Evolutionary conservation across 1,140 invertebrate species (phyloP), one percentile per base, ranked within the genome.

Genomic region (Drosophila ironensis): DNA sequence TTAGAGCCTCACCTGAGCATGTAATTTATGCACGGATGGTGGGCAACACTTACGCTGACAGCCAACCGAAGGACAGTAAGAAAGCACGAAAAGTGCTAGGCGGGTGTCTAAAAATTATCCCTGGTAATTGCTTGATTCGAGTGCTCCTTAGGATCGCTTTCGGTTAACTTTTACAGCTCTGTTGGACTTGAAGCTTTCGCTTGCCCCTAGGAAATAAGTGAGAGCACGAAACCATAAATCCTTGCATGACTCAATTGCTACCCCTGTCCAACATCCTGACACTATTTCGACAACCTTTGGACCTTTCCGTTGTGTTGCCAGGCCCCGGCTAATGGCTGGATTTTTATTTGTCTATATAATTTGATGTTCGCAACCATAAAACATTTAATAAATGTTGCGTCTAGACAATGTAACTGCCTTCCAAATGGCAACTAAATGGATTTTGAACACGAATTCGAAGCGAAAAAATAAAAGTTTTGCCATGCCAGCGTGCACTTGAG

Each of bases 381-480:
- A 75, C 80, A 86, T 86, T 84, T 86, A 86, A 86, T 80, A 86
- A 86, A 86, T 75, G 81, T 64, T 86, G 72, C 72, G 84, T 88
- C 84, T 88, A 88, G 84, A 88, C 84, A 84, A 88, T 76, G 71
- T 88, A 88, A 88, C 84, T 88, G 84, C 72, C 84, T 72, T 71
- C 78, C 64, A 75, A 88, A 84, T 88, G 77, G 61, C 73, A 88
- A 80, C 78, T 88, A 78, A 88, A 88, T 88, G 84, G 84, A 88
- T 88, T 87, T 88, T 72, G 70, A 75, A 53, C 74, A 80, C 78
- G 84, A 68, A 56, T 86, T 86, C 80, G 74, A 86, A 72, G 67
- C 59, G 71, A 47, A 11, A 59, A 37, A 7, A n/a, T n/a, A n/a
- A n/a, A n/a, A n/a, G n/a, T 9, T 17, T 7, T 12, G 33, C 16